These are phyloP conservation scores for Brienomyrus brachyistius DNA, from an alignment of 2,113 vertebrate genomes.

Conservation along the genomic window DNA sequence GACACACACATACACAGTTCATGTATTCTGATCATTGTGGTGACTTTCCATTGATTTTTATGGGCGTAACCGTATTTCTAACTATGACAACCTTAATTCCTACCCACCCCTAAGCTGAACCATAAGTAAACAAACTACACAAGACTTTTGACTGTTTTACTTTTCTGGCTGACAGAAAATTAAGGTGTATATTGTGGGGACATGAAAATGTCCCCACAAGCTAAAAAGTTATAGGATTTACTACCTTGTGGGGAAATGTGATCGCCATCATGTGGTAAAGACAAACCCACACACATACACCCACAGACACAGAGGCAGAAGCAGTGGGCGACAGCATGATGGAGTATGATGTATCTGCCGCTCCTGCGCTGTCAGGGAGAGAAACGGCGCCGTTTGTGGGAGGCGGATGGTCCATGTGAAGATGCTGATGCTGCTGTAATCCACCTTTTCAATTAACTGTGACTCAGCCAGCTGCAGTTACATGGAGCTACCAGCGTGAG, in stretches of 20 bases:
- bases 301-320: slow-evolving; percentile 6
- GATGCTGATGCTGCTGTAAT: slow-evolving; percentile 38
- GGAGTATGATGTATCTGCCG: slow-evolving; percentile 46
- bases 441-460: slow-evolving; percentile 44
- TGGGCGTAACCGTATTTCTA: not conserved
- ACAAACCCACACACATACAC: not conserved
- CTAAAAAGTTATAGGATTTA: not conserved
- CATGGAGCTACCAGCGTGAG: not conserved
- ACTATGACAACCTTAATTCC: not conserved
- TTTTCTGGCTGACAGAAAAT: not conserved
- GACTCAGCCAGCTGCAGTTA: slow-evolving; percentile 15
- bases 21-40: not conserved
- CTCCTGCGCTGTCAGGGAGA: slow-evolving; percentile 44
- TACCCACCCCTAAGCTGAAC: not conserved
- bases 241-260: not conserved
- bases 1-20: not conserved
- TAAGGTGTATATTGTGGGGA: not conserved
- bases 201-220: not conserved
- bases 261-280: not conserved
- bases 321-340: slow-evolving; percentile 49
- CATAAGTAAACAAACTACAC: not conserved
- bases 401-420: slow-evolving; percentile 32
- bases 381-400: slow-evolving; percentile 42
- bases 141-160: not conserved
- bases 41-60: not conserved